Evolutionary conservation across 2,797 vertebrate genomes (phyloP).

Genomic region (Scomberomorus guttatus): DNA sequence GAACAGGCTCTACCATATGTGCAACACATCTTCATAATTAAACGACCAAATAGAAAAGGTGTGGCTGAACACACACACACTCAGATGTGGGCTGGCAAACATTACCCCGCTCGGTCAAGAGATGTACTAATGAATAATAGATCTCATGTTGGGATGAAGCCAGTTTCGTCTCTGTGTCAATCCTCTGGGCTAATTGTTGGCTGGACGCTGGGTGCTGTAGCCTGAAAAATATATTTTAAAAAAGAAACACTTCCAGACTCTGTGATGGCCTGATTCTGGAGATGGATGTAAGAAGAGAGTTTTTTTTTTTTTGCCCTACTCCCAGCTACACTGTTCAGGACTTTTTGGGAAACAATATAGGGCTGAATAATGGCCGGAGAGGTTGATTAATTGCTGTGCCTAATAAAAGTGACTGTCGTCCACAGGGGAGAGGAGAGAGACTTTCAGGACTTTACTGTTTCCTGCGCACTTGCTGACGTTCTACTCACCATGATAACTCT

Average conservation of each 20-base stretch:
- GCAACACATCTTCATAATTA: too few relatives aligned
- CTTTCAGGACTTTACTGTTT: constrained; percentile 13
- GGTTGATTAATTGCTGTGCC: constrained; percentile 25
- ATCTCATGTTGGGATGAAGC: constrained; percentile 51
- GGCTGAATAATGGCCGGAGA: constrained; percentile 9
- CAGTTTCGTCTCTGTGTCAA: constrained; percentile 51
- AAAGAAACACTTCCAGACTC: constrained; percentile 23
- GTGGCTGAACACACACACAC: constrained; percentile 29
- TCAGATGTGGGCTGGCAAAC: constrained; percentile 40
- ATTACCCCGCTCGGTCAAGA: constrained; percentile 48
- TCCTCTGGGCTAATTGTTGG: constrained; percentile 32
- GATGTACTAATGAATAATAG: constrained; percentile 66
- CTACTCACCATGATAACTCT: neutral
- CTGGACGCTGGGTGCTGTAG: constrained; percentile 31
- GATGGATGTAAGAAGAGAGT: neutral
- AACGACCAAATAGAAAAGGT: constrained; percentile 32
- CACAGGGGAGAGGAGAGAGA: neutral
- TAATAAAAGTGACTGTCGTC: constrained; percentile 18
- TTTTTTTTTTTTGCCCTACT: neutral
- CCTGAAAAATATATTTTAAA: constrained; percentile 25
- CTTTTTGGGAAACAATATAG: constrained; percentile 18
- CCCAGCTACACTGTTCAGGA: constrained; percentile 6
- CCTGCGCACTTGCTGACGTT: constrained; percentile 1
- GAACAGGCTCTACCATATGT: constrained; percentile 46
- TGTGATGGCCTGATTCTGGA: constrained; percentile 35